These are phyloP conservation scores for Galaxea fascicularis DNA, from an alignment of 92 coral and sea anemone genomes.

Conservation along the genomic window DNA sequence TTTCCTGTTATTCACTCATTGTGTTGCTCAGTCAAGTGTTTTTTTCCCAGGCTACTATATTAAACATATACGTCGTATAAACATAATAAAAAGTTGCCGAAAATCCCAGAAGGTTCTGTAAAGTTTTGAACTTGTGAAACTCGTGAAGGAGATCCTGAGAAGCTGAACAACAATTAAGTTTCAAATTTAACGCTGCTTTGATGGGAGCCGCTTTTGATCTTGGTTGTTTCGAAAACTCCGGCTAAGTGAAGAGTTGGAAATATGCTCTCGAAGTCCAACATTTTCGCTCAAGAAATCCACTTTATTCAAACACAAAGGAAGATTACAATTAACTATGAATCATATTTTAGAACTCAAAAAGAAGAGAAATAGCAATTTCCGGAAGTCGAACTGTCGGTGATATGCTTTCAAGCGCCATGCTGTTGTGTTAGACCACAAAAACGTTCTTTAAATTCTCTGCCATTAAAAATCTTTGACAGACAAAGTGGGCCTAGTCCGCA, in stretches of 20 bases:
- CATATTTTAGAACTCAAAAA: too few relatives aligned
- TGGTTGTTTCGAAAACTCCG: neutral
- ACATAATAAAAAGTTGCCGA: neutral
- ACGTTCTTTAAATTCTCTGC: too few relatives aligned
- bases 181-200: too few relatives aligned
- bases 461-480: too few relatives aligned
- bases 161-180: neutral
- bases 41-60: neutral
- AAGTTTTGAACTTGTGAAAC: neutral
- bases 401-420: too few relatives aligned
- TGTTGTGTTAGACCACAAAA: too few relatives aligned
- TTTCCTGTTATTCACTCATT: constrained; percentile 20
- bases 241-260: neutral
- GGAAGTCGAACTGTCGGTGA: too few relatives aligned
- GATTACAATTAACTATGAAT: too few relatives aligned
- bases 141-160: neutral
- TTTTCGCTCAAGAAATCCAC: neutral
- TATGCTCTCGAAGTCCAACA: neutral
- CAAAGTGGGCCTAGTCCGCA: too few relatives aligned
- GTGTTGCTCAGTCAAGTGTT: neutral
- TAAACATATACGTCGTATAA: neutral
- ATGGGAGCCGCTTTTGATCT: too few relatives aligned
- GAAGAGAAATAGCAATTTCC: too few relatives aligned
- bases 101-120: neutral
- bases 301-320: neutral